Conservation (phyloP, 2,113 vertebrate species). For the Leucopternis melanops region DNA sequence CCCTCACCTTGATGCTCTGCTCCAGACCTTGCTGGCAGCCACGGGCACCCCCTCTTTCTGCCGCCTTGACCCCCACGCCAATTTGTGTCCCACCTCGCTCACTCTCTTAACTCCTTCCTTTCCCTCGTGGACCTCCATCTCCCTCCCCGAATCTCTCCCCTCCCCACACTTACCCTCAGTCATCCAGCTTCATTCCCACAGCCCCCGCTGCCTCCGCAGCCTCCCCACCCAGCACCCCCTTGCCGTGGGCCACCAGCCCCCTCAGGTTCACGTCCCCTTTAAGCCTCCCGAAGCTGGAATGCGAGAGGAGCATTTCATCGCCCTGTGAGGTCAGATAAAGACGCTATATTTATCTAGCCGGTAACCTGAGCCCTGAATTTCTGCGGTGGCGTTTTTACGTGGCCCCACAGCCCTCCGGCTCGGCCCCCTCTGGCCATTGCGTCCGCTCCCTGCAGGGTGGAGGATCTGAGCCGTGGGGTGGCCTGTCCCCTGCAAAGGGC, state of each 20-base stretch:
- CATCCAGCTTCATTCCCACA: background rate
- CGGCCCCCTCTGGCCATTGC: background rate
- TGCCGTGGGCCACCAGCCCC: background rate
- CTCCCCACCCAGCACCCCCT: background rate
- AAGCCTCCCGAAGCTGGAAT: slow-evolving; percentile 66
- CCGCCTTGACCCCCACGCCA: background rate
- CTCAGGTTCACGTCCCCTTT: slow-evolving; percentile 59
- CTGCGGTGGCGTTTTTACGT: slow-evolving; percentile 9
- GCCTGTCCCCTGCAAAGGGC: background rate
- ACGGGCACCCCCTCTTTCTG: background rate
- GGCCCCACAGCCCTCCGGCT: slow-evolving; percentile 6
- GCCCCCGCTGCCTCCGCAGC: background rate
- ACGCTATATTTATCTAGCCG: slow-evolving; percentile 75
- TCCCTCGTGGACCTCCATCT: background rate
- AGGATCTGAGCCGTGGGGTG: background rate
- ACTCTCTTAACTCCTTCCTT: background rate
- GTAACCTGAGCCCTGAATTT: slow-evolving; percentile 75
- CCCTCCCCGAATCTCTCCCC: background rate
- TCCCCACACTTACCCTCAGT: background rate
- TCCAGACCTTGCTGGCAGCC: background rate
- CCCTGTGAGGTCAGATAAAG: slow-evolving; percentile 78
- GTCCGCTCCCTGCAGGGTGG: background rate
- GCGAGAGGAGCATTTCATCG: slow-evolving; percentile 54
- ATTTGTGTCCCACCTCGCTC: fast-evolving
- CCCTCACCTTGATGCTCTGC: background rate